phyloP scores from a whole-genome alignment of 1,140 invertebrate genomes.

The Helicoverpa armigera region DNA sequence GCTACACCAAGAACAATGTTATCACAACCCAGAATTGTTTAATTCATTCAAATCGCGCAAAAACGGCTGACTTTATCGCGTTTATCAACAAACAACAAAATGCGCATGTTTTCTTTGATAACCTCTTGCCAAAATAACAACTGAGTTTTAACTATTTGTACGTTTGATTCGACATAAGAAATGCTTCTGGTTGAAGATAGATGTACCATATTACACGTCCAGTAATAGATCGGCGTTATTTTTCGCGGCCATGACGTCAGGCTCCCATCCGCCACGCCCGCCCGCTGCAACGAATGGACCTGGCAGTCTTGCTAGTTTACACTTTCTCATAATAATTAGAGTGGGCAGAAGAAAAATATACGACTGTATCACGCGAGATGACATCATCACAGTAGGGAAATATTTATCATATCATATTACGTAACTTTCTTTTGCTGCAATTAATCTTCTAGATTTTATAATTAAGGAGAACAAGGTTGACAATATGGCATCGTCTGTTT shows the following conservation, averaged over 20 bases:
- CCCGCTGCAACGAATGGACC: constrained; percentile 9
- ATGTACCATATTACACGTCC: constrained; percentile 10
- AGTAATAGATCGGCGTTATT: constrained; percentile 42
- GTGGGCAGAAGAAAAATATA: constrained; percentile 1
- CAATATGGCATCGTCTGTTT: too few species aligned
- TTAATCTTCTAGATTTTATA: not conserved
- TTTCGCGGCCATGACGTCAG: constrained; percentile 42
- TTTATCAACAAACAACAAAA: constrained; percentile 35
- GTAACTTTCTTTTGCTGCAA: not conserved
- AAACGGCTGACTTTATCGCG: constrained; percentile 32
- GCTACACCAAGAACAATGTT: constrained; percentile 19
- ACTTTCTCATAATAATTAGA: constrained; percentile 28
- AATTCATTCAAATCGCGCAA: constrained; percentile 32
- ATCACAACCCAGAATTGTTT: constrained; percentile 5
- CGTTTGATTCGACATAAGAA: not conserved
- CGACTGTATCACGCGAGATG: not conserved
- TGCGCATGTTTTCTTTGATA: constrained; percentile 21
- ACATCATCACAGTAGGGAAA: not conserved
- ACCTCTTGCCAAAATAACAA: constrained; percentile 23
- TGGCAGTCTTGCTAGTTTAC: constrained; percentile 5
- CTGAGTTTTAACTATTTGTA: not conserved
- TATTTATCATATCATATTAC: not conserved
- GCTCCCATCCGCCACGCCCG: constrained; percentile 15
- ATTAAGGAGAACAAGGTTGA: too few species aligned
- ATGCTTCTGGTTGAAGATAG: constrained; percentile 1